phyloP scores from a whole-genome alignment of 2,797 vertebrate species.

The Pempheris klunzingeri region DNA sequence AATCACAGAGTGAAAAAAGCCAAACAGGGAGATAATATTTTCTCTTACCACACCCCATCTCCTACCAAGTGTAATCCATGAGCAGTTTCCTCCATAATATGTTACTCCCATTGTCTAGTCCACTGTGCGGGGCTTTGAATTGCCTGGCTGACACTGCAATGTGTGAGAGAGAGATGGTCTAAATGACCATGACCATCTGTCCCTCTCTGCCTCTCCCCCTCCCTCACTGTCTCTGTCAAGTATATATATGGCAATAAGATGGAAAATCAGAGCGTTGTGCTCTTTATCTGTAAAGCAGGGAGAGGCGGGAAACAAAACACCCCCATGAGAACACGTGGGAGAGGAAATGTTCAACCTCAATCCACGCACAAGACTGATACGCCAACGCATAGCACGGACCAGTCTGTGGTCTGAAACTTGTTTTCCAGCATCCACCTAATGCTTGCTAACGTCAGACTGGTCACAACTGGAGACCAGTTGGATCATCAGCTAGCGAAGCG shows the following conservation, averaged over 20 bases:
- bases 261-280: conserved; percentile 52
- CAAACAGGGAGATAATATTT: conserved; percentile 48
- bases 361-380: conserved; percentile 22
- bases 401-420: conserved; percentile 31
- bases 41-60: conserved; percentile 68
- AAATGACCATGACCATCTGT: conserved; percentile 63
- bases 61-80: conserved; percentile 45
- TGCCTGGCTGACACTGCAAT: conserved; percentile 51
- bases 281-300: conserved; percentile 41
- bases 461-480: conserved; percentile 33
- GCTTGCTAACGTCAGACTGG: conserved; percentile 16
- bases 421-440: conserved; percentile 46
- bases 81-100: conserved; percentile 42
- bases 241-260: conserved; percentile 75
- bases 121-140: conserved; percentile 46
- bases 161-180: conserved; percentile 60
- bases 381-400: conserved; percentile 2
- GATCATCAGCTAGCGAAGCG: conserved; percentile 10
- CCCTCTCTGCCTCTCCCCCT: conserved; percentile 50
- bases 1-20: conserved; percentile 29
- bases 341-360: conserved; percentile 48
- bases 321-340: conserved; percentile 43
- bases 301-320: conserved; percentile 34
- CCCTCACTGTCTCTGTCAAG: conserved; percentile 52
- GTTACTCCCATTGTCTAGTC: conserved; percentile 34